Percentiles rank a stretch among this genome's conserved stretches.
phyloP scores from a whole-genome alignment of 2,888 invertebrate genomes.

The Thyatira batis region DNA sequence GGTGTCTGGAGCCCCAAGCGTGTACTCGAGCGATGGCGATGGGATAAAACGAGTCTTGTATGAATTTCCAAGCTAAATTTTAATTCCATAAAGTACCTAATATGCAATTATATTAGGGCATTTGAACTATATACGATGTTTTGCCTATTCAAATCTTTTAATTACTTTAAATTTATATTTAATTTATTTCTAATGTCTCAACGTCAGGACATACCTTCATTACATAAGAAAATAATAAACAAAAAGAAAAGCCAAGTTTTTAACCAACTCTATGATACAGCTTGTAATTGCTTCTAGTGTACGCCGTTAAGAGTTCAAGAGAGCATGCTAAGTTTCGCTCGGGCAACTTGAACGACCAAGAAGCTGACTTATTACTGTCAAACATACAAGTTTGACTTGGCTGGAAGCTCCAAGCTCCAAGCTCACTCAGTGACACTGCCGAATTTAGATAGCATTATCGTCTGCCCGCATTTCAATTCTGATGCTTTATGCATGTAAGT shows the following conservation, averaged over 20 bases:
- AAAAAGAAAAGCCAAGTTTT: conserved; percentile 5
- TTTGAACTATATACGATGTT: too few relatives aligned
- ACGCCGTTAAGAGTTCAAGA: conserved; percentile 70
- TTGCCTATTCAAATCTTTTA: too few relatives aligned
- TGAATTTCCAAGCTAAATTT: background rate
- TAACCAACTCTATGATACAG: conserved; percentile 21
- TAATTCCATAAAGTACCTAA: background rate
- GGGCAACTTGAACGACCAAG: conserved; percentile 36
- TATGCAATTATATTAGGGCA: too few relatives aligned
- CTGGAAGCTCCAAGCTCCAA: conserved; percentile 29
- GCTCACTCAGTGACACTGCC: conserved; percentile 47
- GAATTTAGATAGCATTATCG: conserved; percentile 60
- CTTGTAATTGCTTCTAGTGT: conserved; percentile 66
- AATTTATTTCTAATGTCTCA: too few relatives aligned
- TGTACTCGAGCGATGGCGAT: conserved; percentile 30
- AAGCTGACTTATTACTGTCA: conserved; percentile 53
- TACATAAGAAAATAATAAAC: conserved; percentile 21
- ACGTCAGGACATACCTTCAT: too few relatives aligned
- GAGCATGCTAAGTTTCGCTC: conserved; percentile 55
- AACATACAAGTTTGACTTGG: conserved; percentile 59
- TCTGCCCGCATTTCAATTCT: conserved; percentile 40
- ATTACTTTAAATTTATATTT: background rate
- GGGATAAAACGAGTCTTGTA: conserved; percentile 12
- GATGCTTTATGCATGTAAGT: conserved; percentile 39
- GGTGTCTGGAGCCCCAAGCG: conserved; percentile 72